A percentile compares a stretch with the other conserved stretches of the same genome.
Conservation (phyloP, 2,888 invertebrate species). For the Pseudococcus longispinus region DNA sequence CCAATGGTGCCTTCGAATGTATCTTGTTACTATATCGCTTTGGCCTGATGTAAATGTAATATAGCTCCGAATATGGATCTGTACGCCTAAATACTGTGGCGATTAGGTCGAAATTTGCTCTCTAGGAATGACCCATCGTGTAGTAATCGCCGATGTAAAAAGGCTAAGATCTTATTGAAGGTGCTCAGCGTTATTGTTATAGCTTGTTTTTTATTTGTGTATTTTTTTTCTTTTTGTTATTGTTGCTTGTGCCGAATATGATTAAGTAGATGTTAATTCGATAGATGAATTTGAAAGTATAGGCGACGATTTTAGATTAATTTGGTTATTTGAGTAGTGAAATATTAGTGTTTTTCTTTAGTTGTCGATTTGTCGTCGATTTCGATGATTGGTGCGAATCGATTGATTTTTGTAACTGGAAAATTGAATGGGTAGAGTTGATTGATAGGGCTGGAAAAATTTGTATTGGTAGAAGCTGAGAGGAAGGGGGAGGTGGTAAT, state of each 20-base stretch:
- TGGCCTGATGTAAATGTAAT: not conserved
- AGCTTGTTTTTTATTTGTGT: not conserved
- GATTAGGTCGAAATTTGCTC: constrained; percentile 5
- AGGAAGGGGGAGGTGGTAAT: too few species aligned
- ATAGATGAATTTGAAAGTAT: not conserved
- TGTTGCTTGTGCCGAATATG: not conserved
- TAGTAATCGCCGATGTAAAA: not conserved
- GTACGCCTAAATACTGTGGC: not conserved
- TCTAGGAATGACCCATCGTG: not conserved
- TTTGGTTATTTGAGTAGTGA: not conserved
- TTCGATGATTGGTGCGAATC: not conserved
- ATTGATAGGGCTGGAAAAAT: not conserved
- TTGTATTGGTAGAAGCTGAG: not conserved
- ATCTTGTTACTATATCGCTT: not conserved
- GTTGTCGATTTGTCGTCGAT: not conserved
- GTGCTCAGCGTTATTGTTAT: not conserved
- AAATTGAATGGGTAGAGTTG: not conserved
- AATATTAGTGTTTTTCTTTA: not conserved
- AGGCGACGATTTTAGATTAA: not conserved
- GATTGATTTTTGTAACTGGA: not conserved
- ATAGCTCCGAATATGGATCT: not conserved
- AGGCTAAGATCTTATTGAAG: not conserved
- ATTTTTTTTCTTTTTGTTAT: constrained; percentile 2
- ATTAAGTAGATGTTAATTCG: not conserved
- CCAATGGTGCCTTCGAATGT: constrained; percentile 2